Evolutionary conservation across 2,888 invertebrate species (phyloP).

Genomic region (Nezara viridula): DNA sequence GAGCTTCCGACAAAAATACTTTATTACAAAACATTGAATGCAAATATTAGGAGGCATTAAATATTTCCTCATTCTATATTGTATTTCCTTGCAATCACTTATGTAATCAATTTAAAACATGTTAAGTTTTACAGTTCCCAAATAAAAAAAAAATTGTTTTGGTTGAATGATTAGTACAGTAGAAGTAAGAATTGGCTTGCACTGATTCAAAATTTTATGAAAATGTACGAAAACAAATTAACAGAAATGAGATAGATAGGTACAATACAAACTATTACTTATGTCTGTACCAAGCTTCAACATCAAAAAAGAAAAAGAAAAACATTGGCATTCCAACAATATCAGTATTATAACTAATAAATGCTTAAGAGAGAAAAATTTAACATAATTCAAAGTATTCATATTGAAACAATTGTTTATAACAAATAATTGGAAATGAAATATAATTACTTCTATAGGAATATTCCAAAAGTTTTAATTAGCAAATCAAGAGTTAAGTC

Average conservation of each 20-base stretch:
- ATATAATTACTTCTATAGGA: background rate
- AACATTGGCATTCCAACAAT: background rate
- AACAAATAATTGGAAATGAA: background rate
- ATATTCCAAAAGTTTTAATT: background rate
- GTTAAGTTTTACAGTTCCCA: background rate
- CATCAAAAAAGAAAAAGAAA: background rate
- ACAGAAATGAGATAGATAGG: background rate
- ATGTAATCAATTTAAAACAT: background rate
- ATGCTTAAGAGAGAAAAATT: background rate
- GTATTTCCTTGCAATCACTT: background rate
- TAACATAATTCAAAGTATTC: background rate
- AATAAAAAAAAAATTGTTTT: background rate
- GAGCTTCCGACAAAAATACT: constrained; percentile 32
- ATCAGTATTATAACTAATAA: background rate
- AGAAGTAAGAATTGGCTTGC: background rate
- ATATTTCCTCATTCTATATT: background rate
- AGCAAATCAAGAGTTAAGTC: background rate
- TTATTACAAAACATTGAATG: constrained; percentile 27
- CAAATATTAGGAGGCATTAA: background rate
- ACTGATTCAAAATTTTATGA: background rate
- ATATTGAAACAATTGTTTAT: background rate
- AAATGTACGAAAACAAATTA: background rate
- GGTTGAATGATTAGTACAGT: background rate
- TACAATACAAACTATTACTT: background rate
- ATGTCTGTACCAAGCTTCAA: background rate